Evolutionary conservation across 1,140 invertebrate species (phyloP), one percentile per base, ranked within the genome.

Genomic region (Dendroctonus valens): DNA sequence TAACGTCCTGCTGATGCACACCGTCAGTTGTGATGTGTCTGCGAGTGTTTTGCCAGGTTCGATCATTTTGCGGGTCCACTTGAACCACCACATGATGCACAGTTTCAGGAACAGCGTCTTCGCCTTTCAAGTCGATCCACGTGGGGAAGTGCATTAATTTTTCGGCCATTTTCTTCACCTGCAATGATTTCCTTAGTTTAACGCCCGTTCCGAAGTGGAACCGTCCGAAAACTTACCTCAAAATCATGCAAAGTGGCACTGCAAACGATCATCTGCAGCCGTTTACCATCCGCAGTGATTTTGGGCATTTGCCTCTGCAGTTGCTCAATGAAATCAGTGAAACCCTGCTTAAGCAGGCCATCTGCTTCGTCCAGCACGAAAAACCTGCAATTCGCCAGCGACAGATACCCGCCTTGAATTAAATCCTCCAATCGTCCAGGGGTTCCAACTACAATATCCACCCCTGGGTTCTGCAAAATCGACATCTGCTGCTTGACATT

Each of bases 341-440:
- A 91, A 11, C 93, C 93, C 70, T 90, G 88, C 75, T 94, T 96
- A 2, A 99, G 80, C 8, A 99, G 81, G 2, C 94, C 96, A 81
- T 99, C 97, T 48, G 96, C 96, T 84, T 99, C 98, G 77, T 99
- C 98, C 48, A 99, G 81, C 3, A 99, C 92, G 79, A 99, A 98
- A 80, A 99, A 99, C 57, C 96, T 85, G 79, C 93, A 93, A 73
- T 95, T 91, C 9, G 90, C 88, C 0, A 99, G 82, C 0, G 86
- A 87, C 42, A 99, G 79, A 73, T 92, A 89, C 15, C 91, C 89
- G 76, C 87, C 87, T 75, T 90, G 89, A 73, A 99, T 96, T 7
- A 99, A 81, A 79, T 99, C 97, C 77, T 98, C 94, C 15, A 99
- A 77, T 65, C 98, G 83, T 0, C 97, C 97, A 3, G 97, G 96